These are phyloP conservation scores for Brachypodius melanocephalos DNA, from an alignment of 2,113 vertebrate species.

Conservation along the genomic window DNA sequence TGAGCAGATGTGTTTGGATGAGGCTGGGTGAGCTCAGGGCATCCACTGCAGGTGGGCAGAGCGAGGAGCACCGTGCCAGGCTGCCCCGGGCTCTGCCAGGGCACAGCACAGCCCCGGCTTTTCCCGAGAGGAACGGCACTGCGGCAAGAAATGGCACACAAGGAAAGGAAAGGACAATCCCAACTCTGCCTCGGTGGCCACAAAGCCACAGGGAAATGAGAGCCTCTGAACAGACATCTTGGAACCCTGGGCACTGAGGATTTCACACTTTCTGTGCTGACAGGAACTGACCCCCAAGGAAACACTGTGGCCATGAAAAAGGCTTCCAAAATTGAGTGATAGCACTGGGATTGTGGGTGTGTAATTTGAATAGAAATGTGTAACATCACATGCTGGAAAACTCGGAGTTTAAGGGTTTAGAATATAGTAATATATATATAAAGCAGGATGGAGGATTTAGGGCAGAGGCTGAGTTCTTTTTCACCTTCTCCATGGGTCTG, in stretches of 20 bases:
- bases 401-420: too few relatives aligned
- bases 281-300: background rate
- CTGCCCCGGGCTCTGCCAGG: background rate
- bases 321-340: background rate
- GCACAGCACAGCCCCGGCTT: accelerated
- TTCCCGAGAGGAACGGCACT: accelerated
- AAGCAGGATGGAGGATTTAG: too few relatives aligned
- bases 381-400: background rate
- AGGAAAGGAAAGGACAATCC: accelerated
- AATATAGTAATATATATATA: too few relatives aligned
- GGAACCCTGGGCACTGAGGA: background rate
- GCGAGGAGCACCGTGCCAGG: background rate
- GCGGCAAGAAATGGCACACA: accelerated
- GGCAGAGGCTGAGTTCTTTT: too few relatives aligned
- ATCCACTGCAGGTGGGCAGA: background rate
- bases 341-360: background rate
- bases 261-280: background rate
- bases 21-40: background rate
- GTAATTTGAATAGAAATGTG: background rate
- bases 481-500: too few relatives aligned
- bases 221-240: background rate
- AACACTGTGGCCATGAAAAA: background rate
- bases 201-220: background rate
- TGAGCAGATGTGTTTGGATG: accelerated
- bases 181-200: accelerated